Percentiles rank a stretch among this genome's conserved stretches.
phyloP scores from a whole-genome alignment of 2,797 vertebrate genomes.

The Schizopygopsis pylzovi region DNA sequence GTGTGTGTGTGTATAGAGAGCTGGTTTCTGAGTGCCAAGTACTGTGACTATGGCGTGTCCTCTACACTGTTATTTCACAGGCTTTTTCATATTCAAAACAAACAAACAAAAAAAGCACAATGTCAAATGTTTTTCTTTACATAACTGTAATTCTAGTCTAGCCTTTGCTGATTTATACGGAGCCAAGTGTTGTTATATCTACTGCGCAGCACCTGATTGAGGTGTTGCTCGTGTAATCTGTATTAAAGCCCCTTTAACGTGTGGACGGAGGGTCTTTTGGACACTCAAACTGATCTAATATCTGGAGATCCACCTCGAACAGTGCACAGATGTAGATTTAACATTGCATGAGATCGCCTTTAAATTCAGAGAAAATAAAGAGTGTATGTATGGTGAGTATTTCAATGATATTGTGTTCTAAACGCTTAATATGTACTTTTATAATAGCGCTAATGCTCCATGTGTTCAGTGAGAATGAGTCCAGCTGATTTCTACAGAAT shows the following conservation, averaged over 20 bases:
- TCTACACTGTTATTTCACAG: constrained; percentile 66
- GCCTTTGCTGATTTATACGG: constrained; percentile 78
- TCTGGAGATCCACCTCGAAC: constrained; percentile 3
- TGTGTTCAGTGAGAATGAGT: constrained; percentile 22
- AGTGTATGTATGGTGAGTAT: background rate
- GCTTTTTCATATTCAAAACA: constrained; percentile 67
- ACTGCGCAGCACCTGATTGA: constrained; percentile 78
- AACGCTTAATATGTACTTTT: constrained; percentile 15
- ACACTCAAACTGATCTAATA: background rate
- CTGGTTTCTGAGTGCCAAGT: constrained; percentile 77
- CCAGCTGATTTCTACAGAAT: constrained; percentile 70
- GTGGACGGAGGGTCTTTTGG: constrained; percentile 66
- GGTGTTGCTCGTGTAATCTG: constrained; percentile 74
- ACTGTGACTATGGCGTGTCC: constrained; percentile 71
- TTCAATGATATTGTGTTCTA: background rate
- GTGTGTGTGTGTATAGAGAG: constrained; percentile 62
- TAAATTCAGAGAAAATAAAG: background rate
- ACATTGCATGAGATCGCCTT: constrained; percentile 18
- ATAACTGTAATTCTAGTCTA: constrained; percentile 72
- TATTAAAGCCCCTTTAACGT: constrained; percentile 78
- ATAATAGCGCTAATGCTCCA: constrained; percentile 7
- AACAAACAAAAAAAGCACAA: constrained; percentile 75
- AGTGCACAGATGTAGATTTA: constrained; percentile 9
- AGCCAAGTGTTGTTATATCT: constrained; percentile 66
- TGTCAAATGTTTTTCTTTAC: constrained; percentile 74